Percentiles rank a stretch among this genome's conserved stretches.
Evolutionary conservation across 2,888 invertebrate genomes (phyloP).

Genomic region (Pogonocherus hispidulus): DNA sequence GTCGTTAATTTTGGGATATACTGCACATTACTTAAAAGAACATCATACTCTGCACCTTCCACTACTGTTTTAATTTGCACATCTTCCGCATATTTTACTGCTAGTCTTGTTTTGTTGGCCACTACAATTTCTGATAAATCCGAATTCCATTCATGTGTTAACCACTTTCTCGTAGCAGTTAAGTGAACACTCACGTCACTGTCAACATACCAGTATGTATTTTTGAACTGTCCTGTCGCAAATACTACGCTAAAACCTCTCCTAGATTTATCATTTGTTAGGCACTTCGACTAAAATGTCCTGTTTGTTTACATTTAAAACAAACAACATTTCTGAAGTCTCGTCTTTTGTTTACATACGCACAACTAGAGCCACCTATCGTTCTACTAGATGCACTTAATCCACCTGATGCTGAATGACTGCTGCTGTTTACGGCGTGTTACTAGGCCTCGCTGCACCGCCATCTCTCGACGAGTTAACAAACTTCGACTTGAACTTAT

Average conservation of each 20-base stretch:
- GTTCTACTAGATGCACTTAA: neutral
- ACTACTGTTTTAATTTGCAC: slow-evolving; percentile 39
- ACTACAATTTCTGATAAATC: slow-evolving; percentile 37
- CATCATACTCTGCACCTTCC: slow-evolving; percentile 28
- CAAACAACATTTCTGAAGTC: slow-evolving; percentile 12
- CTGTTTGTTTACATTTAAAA: slow-evolving; percentile 31
- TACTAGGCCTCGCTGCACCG: too few relatives aligned
- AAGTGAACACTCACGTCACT: slow-evolving; percentile 54
- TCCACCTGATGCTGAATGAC: neutral
- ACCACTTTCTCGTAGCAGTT: slow-evolving; percentile 40
- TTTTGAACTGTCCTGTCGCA: slow-evolving; percentile 44
- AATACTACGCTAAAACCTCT: slow-evolving; percentile 50
- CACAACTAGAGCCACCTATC: neutral
- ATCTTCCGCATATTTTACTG: slow-evolving; percentile 43
- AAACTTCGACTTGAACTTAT: neutral
- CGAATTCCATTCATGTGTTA: slow-evolving; percentile 30
- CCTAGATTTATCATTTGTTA: slow-evolving; percentile 14
- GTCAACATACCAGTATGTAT: slow-evolving; percentile 55
- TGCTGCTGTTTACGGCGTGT: too few relatives aligned
- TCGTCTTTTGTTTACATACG: slow-evolving; percentile 19
- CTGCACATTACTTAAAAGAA: slow-evolving; percentile 40
- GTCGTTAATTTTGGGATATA: slow-evolving; percentile 49
- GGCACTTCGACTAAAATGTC: slow-evolving; percentile 30
- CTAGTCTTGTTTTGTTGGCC: slow-evolving; percentile 41
- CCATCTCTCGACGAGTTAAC: slow-evolving; percentile 19